These are phyloP conservation scores for Tolypeutes matacus DNA, from an alignment of 2,797 vertebrate species.

Conservation along the genomic window DNA sequence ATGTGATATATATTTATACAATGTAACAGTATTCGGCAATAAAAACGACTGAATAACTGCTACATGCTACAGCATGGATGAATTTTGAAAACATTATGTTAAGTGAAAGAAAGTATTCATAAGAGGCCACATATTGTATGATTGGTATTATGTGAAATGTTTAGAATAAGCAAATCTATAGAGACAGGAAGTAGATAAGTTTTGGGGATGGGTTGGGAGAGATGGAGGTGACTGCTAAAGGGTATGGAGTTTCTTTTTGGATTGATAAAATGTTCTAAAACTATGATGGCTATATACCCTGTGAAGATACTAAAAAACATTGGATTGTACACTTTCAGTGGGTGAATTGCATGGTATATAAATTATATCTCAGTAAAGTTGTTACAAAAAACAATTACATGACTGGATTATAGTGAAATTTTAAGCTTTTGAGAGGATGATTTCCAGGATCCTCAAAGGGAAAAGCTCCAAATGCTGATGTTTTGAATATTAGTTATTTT, in stretches of 20 bases:
- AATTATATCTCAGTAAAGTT: not conserved
- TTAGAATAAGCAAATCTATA: not conserved
- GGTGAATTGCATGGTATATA: not conserved
- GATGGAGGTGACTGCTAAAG: not conserved
- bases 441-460: constrained; percentile 14
- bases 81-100: not conserved
- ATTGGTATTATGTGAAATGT: not conserved
- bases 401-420: constrained; percentile 54
- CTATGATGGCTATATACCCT: not conserved
- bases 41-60: not conserved
- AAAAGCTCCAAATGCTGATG: not conserved
- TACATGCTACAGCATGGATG: not conserved
- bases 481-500: constrained; percentile 63
- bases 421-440: constrained; percentile 68
- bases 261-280: not conserved
- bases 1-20: not conserved
- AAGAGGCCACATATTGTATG: not conserved
- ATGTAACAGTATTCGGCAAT: not conserved
- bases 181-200: not conserved
- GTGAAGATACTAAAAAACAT: not conserved
- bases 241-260: not conserved
- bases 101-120: not conserved
- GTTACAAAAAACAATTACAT: constrained; percentile 21
- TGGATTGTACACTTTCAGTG: not conserved
- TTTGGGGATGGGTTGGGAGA: not conserved